phyloP scores from a whole-genome alignment of 2,113 vertebrate genomes.

The Bufo bufo region DNA sequence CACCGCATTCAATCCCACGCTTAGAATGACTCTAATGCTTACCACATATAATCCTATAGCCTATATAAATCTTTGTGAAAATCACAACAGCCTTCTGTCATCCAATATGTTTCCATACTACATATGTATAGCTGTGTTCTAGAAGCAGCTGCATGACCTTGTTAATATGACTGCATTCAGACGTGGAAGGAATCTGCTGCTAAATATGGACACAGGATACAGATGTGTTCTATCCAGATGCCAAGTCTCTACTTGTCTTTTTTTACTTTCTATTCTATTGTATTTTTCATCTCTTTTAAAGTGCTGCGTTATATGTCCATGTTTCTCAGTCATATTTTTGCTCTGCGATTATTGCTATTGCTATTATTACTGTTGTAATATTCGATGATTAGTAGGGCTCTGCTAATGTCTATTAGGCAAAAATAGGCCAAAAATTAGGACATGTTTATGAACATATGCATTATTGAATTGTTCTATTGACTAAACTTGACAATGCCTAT shows the following conservation, averaged over 20 bases:
- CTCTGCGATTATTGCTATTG: too few relatives aligned
- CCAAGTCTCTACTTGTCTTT: background rate
- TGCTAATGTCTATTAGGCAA: too few relatives aligned
- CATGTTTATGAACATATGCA: too few relatives aligned
- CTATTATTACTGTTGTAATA: too few relatives aligned
- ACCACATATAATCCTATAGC: background rate
- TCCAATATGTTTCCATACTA: background rate
- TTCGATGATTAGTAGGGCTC: too few relatives aligned
- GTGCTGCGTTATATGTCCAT: too few relatives aligned
- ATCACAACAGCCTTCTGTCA: background rate
- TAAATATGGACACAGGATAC: background rate
- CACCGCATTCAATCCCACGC: background rate
- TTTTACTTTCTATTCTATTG: too few relatives aligned
- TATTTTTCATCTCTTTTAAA: background rate
- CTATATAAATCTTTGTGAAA: background rate
- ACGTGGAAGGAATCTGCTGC: background rate
- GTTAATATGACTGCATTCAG: background rate
- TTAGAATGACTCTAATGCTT: background rate
- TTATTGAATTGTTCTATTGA: too few relatives aligned
- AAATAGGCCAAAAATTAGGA: too few relatives aligned
- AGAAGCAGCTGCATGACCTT: background rate
- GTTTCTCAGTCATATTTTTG: too few relatives aligned
- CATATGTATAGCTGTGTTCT: background rate
- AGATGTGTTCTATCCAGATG: background rate
- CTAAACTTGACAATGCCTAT: too few relatives aligned